These are phyloP conservation scores for Adelognathus sp. DNA, from an alignment of 2,888 invertebrate genomes.

Conservation along the genomic window DNA sequence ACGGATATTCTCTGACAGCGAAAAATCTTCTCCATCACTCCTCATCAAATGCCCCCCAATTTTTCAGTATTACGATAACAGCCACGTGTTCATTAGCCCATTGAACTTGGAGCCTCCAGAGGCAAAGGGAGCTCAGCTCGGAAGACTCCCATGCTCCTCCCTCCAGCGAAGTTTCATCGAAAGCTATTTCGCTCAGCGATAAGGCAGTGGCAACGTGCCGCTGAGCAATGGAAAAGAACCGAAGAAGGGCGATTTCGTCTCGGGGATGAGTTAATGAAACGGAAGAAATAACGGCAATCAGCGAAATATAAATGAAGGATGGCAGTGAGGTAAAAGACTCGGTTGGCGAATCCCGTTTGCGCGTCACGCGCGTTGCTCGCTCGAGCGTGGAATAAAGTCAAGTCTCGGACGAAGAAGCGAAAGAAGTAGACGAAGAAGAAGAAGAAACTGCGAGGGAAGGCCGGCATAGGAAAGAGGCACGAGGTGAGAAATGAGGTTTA, in stretches of 20 bases:
- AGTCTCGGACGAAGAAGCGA: slow-evolving; percentile 17
- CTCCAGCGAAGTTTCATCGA: slow-evolving; percentile 29
- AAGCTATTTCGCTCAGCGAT: slow-evolving; percentile 28
- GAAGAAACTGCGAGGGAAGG: not conserved
- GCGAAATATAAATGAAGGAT: slow-evolving; percentile 79
- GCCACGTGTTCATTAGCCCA: slow-evolving; percentile 41
- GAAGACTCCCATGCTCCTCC: not conserved
- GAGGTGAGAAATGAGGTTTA: slow-evolving; percentile 74
- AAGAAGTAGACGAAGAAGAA: slow-evolving; percentile 15
- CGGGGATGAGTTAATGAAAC: slow-evolving; percentile 67
- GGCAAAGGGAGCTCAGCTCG: not conserved
- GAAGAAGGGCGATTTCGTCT: slow-evolving; percentile 22
- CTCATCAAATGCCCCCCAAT: slow-evolving; percentile 12
- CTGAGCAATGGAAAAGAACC: slow-evolving; percentile 42
- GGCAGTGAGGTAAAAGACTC: slow-evolving; percentile 54
- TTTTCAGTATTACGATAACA: slow-evolving; percentile 33
- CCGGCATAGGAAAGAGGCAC: slow-evolving; percentile 19
- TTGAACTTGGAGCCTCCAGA: slow-evolving; percentile 1
- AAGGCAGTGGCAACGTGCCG: slow-evolving; percentile 22
- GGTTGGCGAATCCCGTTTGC: slow-evolving; percentile 69
- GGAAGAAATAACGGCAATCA: slow-evolving; percentile 79
- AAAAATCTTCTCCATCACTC: not conserved
- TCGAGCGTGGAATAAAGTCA: slow-evolving; percentile 42
- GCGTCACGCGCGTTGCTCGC: slow-evolving; percentile 75
- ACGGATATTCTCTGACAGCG: not conserved